Base-by-base conservation (phyloP, 2,888 invertebrate genomes). In the Oxyscelio sp. region DNA sequence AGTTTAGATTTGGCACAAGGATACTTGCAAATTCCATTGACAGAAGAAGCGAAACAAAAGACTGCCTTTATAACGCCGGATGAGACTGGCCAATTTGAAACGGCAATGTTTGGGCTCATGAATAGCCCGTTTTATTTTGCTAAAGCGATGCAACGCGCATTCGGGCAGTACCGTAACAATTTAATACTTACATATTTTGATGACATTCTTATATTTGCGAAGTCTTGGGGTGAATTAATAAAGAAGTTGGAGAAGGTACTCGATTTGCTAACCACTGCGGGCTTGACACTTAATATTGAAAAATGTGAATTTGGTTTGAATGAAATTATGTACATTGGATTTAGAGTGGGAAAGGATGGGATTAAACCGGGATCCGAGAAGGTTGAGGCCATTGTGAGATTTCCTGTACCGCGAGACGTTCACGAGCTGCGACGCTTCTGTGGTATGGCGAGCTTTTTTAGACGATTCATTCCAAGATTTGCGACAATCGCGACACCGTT, bases 151-250 rank as follows among this genome's bases (percentile, higher is more conserved):
- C 87, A 90, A 54, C 40, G 71, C 13, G 85, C 86, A 9, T 81
- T 92, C n/a, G 77, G 85, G 0, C 80, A 65, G 2, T 73, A 88
- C 43, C 81, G 79, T 15, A n/a, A n/a, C n/a, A n/a, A n/a, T n/a
- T n/a, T n/a, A n/a, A n/a, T n/a, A n/a, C n/a, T n/a, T n/a, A 87
- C 85, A 2, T 92, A 91, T 59, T 59, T 93, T 13, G 92, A 93
- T 56, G 92, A 92, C 61, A 78, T 92, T 17, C 31, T 92, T 0
- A 61, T 91, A 0, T 61, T 54, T 21, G 89, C 85, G 3, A 54
- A 22, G 19, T 56, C 80, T 1, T 90, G 88, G 87, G 38, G 50
- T 0, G 87, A 90, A 9, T 86, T 92, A 63, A 21, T 87, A 21
- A 6, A 50, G 21, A 86, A 86, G 45, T 70, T 92, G 2, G 19